Conservation (phyloP, 2,113 vertebrate genomes). For the Trichomycterus rosablanca region DNA sequence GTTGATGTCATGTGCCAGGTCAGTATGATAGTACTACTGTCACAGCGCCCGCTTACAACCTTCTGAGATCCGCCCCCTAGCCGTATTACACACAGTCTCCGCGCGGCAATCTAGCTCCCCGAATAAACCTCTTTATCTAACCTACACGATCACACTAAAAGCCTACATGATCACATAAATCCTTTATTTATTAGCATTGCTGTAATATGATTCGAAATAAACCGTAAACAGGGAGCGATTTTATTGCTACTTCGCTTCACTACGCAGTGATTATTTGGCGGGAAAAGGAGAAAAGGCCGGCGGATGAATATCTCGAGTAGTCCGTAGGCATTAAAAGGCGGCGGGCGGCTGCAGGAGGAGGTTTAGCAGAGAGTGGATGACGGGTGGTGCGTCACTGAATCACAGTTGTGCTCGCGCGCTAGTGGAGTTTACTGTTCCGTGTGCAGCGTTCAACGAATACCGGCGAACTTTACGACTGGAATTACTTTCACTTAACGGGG, state of each 20-base stretch:
- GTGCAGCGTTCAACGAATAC: neutral
- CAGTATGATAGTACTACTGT: neutral
- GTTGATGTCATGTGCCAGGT: neutral
- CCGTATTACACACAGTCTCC: neutral
- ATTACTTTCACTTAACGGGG: constrained; percentile 35
- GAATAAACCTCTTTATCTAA: neutral
- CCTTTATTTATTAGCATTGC: neutral
- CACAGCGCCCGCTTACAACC: constrained; percentile 1
- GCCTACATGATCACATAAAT: no score
- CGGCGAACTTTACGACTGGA: constrained; percentile 27
- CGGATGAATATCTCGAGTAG: constrained; percentile 35
- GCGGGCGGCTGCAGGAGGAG: constrained; percentile 35
- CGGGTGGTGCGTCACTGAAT: constrained; percentile 5
- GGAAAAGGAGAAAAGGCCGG: constrained; percentile 37
- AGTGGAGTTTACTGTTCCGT: neutral
- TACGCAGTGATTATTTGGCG: constrained; percentile 41
- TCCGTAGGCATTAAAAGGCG: constrained; percentile 43
- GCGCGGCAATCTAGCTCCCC: constrained; percentile 10
- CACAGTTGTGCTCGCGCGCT: neutral
- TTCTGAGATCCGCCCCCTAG: constrained; percentile 20
- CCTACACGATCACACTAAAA: neutral
- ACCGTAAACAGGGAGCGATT: neutral
- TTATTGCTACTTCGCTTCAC: neutral
- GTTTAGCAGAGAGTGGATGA: constrained; percentile 42
- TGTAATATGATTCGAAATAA: no score